phyloP scores from a whole-genome alignment of 2,797 vertebrate genomes.

The Gymnocypris eckloni region DNA sequence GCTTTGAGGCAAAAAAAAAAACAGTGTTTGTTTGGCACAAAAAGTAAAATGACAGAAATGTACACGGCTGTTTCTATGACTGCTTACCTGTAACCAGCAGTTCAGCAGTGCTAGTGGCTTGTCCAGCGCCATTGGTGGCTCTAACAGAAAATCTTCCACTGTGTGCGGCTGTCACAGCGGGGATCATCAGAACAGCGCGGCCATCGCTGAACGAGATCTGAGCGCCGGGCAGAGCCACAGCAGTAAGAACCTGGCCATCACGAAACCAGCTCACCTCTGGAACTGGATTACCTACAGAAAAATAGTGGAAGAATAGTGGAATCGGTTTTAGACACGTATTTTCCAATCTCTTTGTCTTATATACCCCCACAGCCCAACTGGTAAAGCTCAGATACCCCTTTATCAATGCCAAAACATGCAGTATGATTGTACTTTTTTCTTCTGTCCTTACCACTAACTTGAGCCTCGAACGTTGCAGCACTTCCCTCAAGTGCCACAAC shows the following conservation, averaged over 20 bases:
- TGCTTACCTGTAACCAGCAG: conserved; percentile 91
- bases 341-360: neutral
- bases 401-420: neutral
- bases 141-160: conserved; percentile 94
- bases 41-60: conserved; percentile 7
- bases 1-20: conserved; percentile 69
- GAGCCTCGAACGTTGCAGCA: conserved; percentile 96
- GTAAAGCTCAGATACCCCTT: neutral
- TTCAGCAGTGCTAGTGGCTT: conserved; percentile 97
- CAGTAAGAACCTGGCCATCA: conserved; percentile 97
- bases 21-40: conserved; percentile 4
- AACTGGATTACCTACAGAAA: conserved; percentile 89
- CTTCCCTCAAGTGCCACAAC: conserved; percentile 99
- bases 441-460: conserved; percentile 90
- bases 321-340: neutral
- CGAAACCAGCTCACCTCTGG: conserved; percentile 99
- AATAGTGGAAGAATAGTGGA: neutral
- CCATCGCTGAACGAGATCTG: conserved; percentile 98
- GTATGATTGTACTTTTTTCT: neutral
- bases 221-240: conserved; percentile 89
- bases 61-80: neutral
- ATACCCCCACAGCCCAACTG: neutral
- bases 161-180: conserved; percentile 88
- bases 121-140: conserved; percentile 97
- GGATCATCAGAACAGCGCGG: conserved; percentile 93